Evolutionary conservation across 1,140 invertebrate species (phyloP).

Genomic region (Lanistes nyassanus): DNA sequence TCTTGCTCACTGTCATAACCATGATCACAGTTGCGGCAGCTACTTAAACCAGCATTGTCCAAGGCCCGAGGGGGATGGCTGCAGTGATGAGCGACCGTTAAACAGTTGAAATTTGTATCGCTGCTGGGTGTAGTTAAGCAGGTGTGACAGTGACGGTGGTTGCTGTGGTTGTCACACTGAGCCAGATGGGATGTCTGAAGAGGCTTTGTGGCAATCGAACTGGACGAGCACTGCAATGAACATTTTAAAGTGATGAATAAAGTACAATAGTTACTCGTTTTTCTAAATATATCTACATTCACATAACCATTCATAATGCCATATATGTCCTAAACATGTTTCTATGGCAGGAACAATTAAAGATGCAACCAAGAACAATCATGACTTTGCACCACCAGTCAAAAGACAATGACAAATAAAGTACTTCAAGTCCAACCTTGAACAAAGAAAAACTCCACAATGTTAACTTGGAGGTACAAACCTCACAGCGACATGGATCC

Average conservation of each 20-base stretch:
- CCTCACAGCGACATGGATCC: slow-evolving; percentile 17
- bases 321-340: not conserved
- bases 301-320: no score
- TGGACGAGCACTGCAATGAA: slow-evolving; percentile 15
- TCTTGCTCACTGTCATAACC: slow-evolving; percentile 62
- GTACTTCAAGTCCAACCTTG: no score
- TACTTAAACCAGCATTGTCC: slow-evolving; percentile 9
- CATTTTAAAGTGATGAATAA: not conserved
- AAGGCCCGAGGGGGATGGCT: slow-evolving; percentile 8
- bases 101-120: slow-evolving; percentile 32
- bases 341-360: not conserved
- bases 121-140: slow-evolving; percentile 7
- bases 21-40: slow-evolving; percentile 49
- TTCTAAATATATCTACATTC: no score
- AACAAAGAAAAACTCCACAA: not conserved
- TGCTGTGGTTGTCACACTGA: slow-evolving; percentile 27
- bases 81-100: slow-evolving; percentile 26
- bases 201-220: slow-evolving; percentile 20
- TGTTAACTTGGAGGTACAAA: not conserved
- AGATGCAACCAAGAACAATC: no score
- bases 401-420: no score
- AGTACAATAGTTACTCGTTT: no score
- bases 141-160: not conserved
- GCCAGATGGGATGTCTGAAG: slow-evolving; percentile 21
- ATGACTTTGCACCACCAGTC: no score